These are phyloP conservation scores for Anas platyrhynchos DNA, from an alignment of 2,113 vertebrate species.

Conservation along the genomic window DNA sequence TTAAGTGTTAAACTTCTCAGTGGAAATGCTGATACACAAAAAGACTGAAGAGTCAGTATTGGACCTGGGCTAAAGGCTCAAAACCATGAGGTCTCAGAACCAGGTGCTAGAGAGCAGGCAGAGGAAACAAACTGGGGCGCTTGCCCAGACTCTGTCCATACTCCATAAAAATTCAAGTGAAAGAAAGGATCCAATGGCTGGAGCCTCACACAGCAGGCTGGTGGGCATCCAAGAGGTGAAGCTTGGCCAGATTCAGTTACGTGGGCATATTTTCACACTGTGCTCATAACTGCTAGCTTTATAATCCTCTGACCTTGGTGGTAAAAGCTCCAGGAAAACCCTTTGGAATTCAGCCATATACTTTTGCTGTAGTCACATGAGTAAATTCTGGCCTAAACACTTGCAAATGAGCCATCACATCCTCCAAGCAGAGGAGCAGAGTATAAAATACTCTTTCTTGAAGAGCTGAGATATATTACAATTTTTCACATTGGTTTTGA, in stretches of 20 bases:
- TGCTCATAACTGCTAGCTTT: constrained; percentile 1
- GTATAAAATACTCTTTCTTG: not conserved
- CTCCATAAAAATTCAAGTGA: not conserved
- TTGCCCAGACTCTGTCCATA: not conserved
- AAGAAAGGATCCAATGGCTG: not conserved
- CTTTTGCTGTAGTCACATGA: not conserved
- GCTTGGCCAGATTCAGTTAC: not conserved
- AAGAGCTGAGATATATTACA: not conserved
- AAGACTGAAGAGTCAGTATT: not conserved
- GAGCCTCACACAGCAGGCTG: not conserved
- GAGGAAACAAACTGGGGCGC: not conserved
- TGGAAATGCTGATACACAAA: not conserved
- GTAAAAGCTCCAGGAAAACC: constrained; percentile 8
- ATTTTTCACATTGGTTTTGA: not conserved
- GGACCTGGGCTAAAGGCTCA: not conserved
- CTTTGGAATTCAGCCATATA: not conserved
- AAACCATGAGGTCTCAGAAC: not conserved
- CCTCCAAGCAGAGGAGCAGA: not conserved
- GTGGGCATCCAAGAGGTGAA: constrained; percentile 31
- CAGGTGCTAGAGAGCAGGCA: not conserved
- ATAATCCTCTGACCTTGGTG: constrained; percentile 21
- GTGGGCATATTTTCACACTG: not conserved
- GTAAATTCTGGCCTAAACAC: not conserved
- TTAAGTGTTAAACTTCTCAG: not conserved
- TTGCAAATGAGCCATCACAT: not conserved